Evolutionary conservation across 64 coral and sea anemone species (phyloP).

Genomic region (Montipora cactus): DNA sequence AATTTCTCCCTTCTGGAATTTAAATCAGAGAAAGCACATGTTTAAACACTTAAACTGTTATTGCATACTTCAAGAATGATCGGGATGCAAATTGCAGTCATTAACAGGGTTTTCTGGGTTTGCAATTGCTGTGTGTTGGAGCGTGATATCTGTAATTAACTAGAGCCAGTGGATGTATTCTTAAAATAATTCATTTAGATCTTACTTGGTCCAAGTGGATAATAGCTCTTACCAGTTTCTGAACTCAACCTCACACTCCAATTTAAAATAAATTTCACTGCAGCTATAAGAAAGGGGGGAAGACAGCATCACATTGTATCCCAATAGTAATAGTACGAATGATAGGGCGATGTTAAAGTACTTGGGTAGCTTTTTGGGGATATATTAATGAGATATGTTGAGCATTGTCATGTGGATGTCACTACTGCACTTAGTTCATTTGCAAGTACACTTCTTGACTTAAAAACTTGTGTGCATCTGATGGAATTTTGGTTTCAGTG

Average conservation of each 20-base stretch:
- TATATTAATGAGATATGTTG: background rate
- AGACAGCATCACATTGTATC: background rate
- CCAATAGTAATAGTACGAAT: background rate
- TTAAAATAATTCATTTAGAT: too few species aligned
- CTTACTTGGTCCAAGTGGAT: too few species aligned
- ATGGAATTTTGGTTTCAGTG: background rate
- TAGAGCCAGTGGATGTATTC: too few species aligned
- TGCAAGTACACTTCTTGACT: background rate
- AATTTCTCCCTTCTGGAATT: background rate
- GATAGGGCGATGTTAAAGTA: background rate
- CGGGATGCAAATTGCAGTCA: background rate
- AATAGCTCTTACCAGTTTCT: too few species aligned
- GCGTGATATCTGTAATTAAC: too few species aligned
- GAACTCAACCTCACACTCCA: too few species aligned
- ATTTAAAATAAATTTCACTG: background rate
- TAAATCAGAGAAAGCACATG: background rate
- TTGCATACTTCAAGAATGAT: conserved; percentile 11
- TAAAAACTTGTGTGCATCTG: background rate
- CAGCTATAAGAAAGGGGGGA: background rate
- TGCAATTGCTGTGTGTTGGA: background rate
- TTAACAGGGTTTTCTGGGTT: background rate
- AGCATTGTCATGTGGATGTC: background rate
- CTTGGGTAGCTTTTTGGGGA: background rate
- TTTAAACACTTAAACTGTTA: background rate
- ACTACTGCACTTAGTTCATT: background rate